Percentiles rank a stretch among this genome's conserved stretches.
phyloP scores from a whole-genome alignment of 2,113 vertebrate genomes.

The Rhombomys opimus region DNA sequence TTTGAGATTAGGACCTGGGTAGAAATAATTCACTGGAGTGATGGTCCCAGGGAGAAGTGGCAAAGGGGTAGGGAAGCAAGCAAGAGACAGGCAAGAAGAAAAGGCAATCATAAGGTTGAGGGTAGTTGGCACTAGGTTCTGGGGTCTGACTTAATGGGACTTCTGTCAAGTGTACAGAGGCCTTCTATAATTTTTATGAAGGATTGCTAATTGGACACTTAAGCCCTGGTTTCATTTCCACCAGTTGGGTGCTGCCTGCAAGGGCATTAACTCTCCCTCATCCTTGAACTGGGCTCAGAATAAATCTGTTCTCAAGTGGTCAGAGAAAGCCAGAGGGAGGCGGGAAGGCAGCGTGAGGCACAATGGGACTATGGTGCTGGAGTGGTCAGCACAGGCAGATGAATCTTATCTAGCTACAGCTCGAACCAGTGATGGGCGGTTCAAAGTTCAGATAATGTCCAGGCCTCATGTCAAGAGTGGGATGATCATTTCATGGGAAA shows the following conservation, averaged over 20 bases:
- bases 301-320: background rate
- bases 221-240: background rate
- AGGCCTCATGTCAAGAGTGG: background rate
- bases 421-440: background rate
- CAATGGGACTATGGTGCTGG: rapidly evolving
- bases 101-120: background rate
- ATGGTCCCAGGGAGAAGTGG: background rate
- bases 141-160: background rate
- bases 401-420: background rate
- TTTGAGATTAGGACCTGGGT: background rate
- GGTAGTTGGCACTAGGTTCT: background rate
- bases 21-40: background rate
- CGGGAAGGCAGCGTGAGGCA: background rate
- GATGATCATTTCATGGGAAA: background rate
- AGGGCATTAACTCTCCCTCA: background rate
- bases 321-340: background rate
- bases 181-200: background rate
- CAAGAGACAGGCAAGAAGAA: background rate
- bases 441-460: background rate
- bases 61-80: background rate
- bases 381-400: background rate
- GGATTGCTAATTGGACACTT: background rate
- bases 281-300: background rate
- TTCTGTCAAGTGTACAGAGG: background rate
- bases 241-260: background rate